A percentile compares a stretch with the other conserved stretches of the same genome.
Conservation (phyloP, 2,113 vertebrate genomes). For the Onychorhynchus coronatus region DNA sequence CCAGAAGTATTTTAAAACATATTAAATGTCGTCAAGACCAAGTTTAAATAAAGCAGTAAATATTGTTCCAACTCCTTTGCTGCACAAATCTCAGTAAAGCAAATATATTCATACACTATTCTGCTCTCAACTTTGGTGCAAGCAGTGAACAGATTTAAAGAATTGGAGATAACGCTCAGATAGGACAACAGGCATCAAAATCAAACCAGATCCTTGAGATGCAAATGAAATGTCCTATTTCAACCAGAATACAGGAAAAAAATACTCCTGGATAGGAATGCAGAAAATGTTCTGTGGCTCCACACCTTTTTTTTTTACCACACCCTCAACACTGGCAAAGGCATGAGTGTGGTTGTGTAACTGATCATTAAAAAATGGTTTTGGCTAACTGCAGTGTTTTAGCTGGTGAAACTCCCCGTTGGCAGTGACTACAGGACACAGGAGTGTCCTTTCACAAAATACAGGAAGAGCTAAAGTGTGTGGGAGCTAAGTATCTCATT, state of each 20-base stretch:
- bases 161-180: neutral
- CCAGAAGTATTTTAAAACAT: neutral
- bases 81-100: neutral
- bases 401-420: neutral
- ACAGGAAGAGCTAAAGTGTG: neutral
- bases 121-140: neutral
- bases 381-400: slow-evolving; percentile 4
- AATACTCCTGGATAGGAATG: neutral
- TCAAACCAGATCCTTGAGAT: neutral
- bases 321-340: slow-evolving; percentile 46
- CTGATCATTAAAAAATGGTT: slow-evolving; percentile 29
- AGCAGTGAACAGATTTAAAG: neutral
- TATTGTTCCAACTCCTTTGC: neutral
- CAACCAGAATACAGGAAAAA: neutral
- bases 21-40: neutral
- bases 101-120: neutral
- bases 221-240: neutral
- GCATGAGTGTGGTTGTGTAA: slow-evolving; percentile 20
- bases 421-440: neutral
- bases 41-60: neutral
- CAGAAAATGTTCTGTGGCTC: slow-evolving; percentile 3
- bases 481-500: neutral
- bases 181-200: neutral
- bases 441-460: neutral
- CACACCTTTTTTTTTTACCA: slow-evolving; percentile 40